Base-by-base conservation (phyloP, 2,797 vertebrate species). In the Botia kubotai region DNA sequence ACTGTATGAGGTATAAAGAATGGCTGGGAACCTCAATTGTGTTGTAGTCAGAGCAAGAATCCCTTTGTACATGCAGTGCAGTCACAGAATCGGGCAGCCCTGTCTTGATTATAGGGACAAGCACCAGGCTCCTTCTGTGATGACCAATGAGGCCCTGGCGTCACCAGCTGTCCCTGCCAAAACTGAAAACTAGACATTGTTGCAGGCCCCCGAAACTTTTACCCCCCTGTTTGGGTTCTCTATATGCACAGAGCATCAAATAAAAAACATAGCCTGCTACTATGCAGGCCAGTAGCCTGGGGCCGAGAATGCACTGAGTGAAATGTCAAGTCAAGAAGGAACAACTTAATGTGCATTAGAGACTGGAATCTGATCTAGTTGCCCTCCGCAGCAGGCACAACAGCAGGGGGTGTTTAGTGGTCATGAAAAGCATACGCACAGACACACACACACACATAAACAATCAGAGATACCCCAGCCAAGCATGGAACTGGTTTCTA, bases 31-130 rank as follows among this genome's bases (percentile, higher is more conserved):
- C 26, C 4, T 48, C 29, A 58, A 53, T 60, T 29, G 14, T 48
- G 67, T 43, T 57, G 13, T 11, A 66, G 65, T 53, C 65, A 13
- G 53, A 72, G 69, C 26, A 39, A 62, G 23, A 75, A 39, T 23
- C 58, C 21, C 5, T 4, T 29, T 77, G 14, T 52, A 46, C 36
- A 48, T 33, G 65, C 39, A 69, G 46, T 55, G 8, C 29, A 62
- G 21, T 68, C 26, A 36, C 57, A 79, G 19, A 55, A 72, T 7
- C 6, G 23, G 57, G 23, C 36, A 55, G 48, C 48, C 58, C 65
- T 33, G 39, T 26, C 50, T 55, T 83, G 80, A 88, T 85, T 84
- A 88, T 77, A 80, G 58, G 81, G 83, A 83, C 75, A 53, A 76
- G 83, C 77, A 78, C 83, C 79, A 82, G 83, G 81, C 75, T 53